phyloP scores from a whole-genome alignment of 2,888 invertebrate genomes.

The Xanthia icteritia region DNA sequence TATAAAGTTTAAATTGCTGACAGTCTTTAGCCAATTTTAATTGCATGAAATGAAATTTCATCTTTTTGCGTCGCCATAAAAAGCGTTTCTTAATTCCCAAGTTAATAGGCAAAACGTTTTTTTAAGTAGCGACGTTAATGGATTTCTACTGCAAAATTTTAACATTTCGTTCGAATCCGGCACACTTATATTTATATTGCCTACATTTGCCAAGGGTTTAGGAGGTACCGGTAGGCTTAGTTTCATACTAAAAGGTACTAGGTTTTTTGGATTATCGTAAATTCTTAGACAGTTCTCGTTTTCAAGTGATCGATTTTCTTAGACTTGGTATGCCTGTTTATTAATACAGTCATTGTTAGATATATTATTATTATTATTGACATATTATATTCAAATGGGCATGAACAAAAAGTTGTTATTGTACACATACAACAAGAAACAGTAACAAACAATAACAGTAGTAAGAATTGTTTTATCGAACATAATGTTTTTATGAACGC shows the following conservation, averaged over 20 bases:
- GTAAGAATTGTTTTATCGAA: slow-evolving; percentile 20
- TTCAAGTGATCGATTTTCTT: neutral
- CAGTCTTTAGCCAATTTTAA: neutral
- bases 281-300: neutral
- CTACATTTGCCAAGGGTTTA: neutral
- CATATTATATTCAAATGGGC: neutral
- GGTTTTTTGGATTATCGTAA: neutral
- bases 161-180: neutral
- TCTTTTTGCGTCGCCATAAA: no score
- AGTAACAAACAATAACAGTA: slow-evolving; percentile 20
- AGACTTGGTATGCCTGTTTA: neutral
- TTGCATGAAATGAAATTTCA: neutral
- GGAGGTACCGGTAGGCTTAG: neutral
- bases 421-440: slow-evolving; percentile 3
- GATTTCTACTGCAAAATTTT: neutral
- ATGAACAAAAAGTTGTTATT: slow-evolving; percentile 5
- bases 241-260: neutral
- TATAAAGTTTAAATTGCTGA: neutral
- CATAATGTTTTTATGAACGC: slow-evolving; percentile 32
- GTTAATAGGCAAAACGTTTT: slow-evolving; percentile 3
- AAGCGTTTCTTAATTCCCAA: slow-evolving; percentile 1
- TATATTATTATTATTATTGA: slow-evolving; percentile 6
- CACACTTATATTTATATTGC: neutral
- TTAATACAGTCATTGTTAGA: neutral
- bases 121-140: neutral